Percentiles rank a stretch among this genome's conserved stretches.
These are phyloP conservation scores for Antheraea yamamai DNA, from an alignment of 2,888 invertebrate species.

Conservation along the genomic window DNA sequence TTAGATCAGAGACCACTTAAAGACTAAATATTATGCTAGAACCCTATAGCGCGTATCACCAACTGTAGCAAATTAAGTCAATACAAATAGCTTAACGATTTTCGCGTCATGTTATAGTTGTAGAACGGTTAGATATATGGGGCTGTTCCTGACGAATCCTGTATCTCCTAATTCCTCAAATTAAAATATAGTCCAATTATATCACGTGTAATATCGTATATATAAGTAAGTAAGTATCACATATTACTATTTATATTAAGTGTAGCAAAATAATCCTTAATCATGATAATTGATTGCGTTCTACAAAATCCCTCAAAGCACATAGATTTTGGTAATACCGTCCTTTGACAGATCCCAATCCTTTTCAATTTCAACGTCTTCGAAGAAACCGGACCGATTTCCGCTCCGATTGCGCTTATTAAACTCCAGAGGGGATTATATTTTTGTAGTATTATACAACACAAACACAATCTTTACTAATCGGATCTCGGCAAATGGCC, in stretches of 20 bases:
- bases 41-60: too few relatives aligned
- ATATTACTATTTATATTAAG: slow-evolving; percentile 31
- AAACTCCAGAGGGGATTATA: slow-evolving; percentile 64
- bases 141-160: too few relatives aligned
- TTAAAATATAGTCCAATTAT: neutral
- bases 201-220: neutral
- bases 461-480: slow-evolving; percentile 80
- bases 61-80: too few relatives aligned
- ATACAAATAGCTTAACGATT: too few relatives aligned
- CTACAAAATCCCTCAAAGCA: slow-evolving; percentile 66
- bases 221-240: neutral
- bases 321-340: slow-evolving; percentile 54
- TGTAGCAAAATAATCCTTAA: slow-evolving; percentile 68
- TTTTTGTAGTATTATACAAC: slow-evolving; percentile 66
- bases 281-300: slow-evolving; percentile 62
- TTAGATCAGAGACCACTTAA: too few relatives aligned
- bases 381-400: slow-evolving; percentile 42
- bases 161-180: neutral
- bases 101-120: too few relatives aligned
- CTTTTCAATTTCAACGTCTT: slow-evolving; percentile 60
- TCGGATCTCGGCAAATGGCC: slow-evolving; percentile 78
- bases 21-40: too few relatives aligned
- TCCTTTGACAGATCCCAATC: slow-evolving; percentile 69
- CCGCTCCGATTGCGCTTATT: slow-evolving; percentile 49
- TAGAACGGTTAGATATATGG: too few relatives aligned